Percentiles rank a stretch among this genome's conserved stretches.
phyloP scores from a whole-genome alignment of 2,888 invertebrate species.

The Papilio demoleus region DNA sequence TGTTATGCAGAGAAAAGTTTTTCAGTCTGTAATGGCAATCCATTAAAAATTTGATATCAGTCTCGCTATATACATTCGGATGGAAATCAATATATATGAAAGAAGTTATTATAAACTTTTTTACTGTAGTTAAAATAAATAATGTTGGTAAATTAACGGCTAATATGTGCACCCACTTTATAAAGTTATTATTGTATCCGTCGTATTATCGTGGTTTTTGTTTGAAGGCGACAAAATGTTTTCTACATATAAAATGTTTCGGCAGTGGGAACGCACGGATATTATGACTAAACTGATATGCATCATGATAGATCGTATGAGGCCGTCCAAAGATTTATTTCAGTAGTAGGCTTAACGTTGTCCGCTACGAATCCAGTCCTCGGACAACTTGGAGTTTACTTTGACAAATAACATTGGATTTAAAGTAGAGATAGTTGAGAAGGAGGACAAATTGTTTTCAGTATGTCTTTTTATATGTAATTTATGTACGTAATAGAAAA shows the following conservation, averaged over 20 bases:
- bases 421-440: neutral
- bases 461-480: neutral
- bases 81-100: neutral
- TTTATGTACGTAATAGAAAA: neutral
- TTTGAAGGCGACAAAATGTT: neutral
- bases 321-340: constrained; percentile 28
- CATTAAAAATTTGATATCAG: constrained; percentile 1
- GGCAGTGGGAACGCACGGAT: neutral
- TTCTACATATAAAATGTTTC: neutral
- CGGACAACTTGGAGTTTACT: constrained; percentile 18
- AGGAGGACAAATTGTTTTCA: neutral
- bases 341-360: constrained; percentile 9
- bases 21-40: neutral
- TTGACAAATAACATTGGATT: constrained; percentile 26
- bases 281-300: neutral
- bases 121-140: no score
- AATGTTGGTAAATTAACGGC: no score
- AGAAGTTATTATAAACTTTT: no score
- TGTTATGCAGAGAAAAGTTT: constrained; percentile 1
- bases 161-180: no score
- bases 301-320: neutral
- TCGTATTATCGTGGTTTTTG: no score
- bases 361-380: constrained; percentile 15
- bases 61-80: neutral
- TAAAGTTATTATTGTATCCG: no score